Conservation (phyloP, 2,888 invertebrate genomes). For the Cheilosia scutellata region DNA sequence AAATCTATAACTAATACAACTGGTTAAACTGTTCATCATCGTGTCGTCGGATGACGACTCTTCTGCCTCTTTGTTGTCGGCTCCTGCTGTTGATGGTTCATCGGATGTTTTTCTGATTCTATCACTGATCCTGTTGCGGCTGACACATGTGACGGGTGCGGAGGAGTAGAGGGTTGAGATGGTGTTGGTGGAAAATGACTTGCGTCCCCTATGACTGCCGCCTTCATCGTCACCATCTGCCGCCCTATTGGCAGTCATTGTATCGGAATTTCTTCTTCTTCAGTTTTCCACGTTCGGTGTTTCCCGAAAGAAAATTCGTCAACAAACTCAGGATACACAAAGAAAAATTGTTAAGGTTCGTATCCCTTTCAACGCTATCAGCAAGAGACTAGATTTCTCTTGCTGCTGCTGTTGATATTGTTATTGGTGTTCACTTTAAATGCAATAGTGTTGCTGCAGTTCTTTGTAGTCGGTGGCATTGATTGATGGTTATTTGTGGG, state of each 20-base stretch:
- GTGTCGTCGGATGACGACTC: slow-evolving; percentile 41
- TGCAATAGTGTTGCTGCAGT: slow-evolving; percentile 76
- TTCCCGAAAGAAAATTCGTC: slow-evolving; percentile 46
- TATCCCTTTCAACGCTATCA: slow-evolving; percentile 65
- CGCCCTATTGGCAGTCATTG: slow-evolving; percentile 77
- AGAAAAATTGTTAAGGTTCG: slow-evolving; percentile 50
- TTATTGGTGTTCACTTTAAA: slow-evolving; percentile 73
- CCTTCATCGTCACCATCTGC: slow-evolving; percentile 72
- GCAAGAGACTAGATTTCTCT: slow-evolving; percentile 39
- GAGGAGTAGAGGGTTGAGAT: neutral
- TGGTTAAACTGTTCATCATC: slow-evolving; percentile 61
- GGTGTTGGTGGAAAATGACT: slow-evolving; percentile 15
- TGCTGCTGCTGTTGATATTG: slow-evolving; percentile 38
- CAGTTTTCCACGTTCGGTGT: slow-evolving; percentile 58
- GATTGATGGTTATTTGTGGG: slow-evolving; percentile 72
- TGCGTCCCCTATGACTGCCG: slow-evolving; percentile 65
- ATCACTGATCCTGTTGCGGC: slow-evolving; percentile 69
- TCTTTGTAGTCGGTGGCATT: slow-evolving; percentile 77
- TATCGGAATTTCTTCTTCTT: slow-evolving; percentile 66
- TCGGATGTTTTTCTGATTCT: slow-evolving; percentile 59
- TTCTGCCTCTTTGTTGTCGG: slow-evolving; percentile 16
- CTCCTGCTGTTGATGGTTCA: slow-evolving; percentile 36
- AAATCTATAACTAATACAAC: slow-evolving; percentile 72
- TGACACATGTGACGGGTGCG: slow-evolving; percentile 45
- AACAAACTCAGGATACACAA: slow-evolving; percentile 65